Evolutionary conservation across 92 coral and sea anemone genomes (phyloP).

Genomic region (Parazoanthus swiftii): DNA sequence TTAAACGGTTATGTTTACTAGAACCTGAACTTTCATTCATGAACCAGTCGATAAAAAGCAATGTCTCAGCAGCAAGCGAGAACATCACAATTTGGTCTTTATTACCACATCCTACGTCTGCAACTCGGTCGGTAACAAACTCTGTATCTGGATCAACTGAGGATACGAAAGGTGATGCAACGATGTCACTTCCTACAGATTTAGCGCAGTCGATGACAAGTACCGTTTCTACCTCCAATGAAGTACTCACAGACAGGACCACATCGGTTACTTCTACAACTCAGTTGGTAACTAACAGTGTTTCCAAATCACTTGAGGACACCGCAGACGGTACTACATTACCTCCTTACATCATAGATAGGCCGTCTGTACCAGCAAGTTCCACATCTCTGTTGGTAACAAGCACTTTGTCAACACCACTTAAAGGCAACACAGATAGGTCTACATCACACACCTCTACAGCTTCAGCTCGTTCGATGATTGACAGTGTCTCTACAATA

Average conservation of each 20-base stretch:
- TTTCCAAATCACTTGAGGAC: neutral
- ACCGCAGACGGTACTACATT: neutral
- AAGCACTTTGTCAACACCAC: too few species aligned
- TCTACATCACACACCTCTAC: too few species aligned
- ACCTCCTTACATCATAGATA: too few species aligned
- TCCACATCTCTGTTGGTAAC: too few species aligned
- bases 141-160: neutral
- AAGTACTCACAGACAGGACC: neutral
- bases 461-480: neutral
- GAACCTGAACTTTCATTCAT: neutral
- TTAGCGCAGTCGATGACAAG: neutral
- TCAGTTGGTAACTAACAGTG: neutral
- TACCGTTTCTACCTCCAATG: neutral
- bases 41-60: neutral
- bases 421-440: too few species aligned
- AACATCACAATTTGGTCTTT: neutral
- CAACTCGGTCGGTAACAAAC: neutral
- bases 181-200: neutral
- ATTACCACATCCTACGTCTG: neutral
- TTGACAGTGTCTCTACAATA: neutral
- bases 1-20: neutral
- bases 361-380: too few species aligned
- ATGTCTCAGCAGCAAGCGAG: neutral
- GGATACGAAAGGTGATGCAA: neutral
- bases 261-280: neutral